phyloP scores from a whole-genome alignment of 2,113 vertebrate species.

The Anhinga anhinga region DNA sequence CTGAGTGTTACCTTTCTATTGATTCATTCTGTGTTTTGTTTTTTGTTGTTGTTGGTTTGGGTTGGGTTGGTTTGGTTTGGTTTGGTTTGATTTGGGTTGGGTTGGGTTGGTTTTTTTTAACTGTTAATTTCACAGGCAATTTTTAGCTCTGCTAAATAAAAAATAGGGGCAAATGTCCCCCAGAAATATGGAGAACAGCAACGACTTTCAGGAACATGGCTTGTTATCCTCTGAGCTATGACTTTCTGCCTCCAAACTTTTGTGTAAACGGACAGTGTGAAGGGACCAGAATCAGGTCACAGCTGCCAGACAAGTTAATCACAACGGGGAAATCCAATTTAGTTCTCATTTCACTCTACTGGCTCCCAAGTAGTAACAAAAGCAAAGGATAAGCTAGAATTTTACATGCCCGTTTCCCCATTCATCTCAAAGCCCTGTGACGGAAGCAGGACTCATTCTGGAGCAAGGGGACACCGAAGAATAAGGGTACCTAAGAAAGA shows the following conservation, averaged over 20 bases:
- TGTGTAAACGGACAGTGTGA: background rate
- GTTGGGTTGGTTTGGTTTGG: background rate
- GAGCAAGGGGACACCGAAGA: background rate
- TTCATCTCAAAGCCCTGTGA: background rate
- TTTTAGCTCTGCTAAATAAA: background rate
- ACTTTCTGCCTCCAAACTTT: background rate
- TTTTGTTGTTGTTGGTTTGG: background rate
- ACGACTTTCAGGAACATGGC: background rate
- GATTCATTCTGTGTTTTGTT: background rate
- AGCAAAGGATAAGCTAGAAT: background rate
- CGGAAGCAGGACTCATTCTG: background rate
- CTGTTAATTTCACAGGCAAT: background rate
- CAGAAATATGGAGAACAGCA: background rate
- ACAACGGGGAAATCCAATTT: background rate
- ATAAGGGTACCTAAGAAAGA: background rate
- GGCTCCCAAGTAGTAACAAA: background rate
- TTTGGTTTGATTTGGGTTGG: too few species aligned
- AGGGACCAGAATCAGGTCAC: background rate
- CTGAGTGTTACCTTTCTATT: background rate
- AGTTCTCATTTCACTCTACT: background rate
- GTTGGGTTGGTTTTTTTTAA: too few species aligned
- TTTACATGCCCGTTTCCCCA: fast-evolving
- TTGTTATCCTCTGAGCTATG: background rate
- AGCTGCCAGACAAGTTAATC: background rate
- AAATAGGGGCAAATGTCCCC: background rate